phyloP scores from a whole-genome alignment of 2,113 vertebrate genomes.

The Agapornis roseicollis region DNA sequence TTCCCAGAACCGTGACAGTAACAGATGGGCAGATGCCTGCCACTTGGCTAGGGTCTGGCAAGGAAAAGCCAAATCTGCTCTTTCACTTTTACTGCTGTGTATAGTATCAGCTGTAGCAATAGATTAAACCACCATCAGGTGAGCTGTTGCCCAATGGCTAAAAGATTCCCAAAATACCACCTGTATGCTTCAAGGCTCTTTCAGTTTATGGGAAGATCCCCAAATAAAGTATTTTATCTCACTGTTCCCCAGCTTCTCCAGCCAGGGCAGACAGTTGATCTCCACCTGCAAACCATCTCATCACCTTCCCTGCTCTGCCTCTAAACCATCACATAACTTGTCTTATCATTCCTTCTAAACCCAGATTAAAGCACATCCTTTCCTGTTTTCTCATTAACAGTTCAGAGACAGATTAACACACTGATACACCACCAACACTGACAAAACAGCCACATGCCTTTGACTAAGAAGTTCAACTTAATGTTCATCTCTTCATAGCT shows the following conservation, averaged over 20 bases:
- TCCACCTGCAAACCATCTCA: neutral
- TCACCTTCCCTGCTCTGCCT: neutral
- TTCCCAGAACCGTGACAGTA: neutral
- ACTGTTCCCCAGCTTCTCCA: neutral
- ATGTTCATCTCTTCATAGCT: neutral
- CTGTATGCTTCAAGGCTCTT: neutral
- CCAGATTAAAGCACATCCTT: neutral
- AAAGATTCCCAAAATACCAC: neutral
- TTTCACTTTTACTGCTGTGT: neutral
- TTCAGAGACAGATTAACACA: neutral
- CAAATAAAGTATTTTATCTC: neutral
- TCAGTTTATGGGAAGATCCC: neutral
- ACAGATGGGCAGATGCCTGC: neutral
- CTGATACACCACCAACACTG: neutral
- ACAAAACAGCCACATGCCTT: neutral
- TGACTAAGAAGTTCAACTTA: constrained; percentile 13
- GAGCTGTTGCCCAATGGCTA: accelerated
- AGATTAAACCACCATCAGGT: neutral
- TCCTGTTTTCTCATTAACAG: neutral
- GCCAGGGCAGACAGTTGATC: neutral
- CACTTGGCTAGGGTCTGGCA: no score
- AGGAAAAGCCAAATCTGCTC: neutral
- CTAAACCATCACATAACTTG: neutral
- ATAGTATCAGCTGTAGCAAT: neutral
- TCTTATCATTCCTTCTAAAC: neutral